phyloP scores from a whole-genome alignment of 2,797 vertebrate genomes.

The Sebastes matsubarae region DNA sequence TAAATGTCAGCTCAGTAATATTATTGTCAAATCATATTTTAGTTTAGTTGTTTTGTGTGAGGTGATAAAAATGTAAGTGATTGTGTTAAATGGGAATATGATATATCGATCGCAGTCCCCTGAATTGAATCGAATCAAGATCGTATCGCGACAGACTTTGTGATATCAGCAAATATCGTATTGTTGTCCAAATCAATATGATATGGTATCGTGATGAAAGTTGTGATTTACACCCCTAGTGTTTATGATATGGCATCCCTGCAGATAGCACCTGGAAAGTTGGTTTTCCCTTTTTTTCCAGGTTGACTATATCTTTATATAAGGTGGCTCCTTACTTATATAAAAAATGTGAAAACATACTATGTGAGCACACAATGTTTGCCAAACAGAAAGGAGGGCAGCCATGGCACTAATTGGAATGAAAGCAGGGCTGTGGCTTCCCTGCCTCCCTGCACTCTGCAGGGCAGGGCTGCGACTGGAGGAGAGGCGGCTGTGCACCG shows the following conservation, averaged over 20 bases:
- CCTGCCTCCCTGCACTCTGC: conserved; percentile 55
- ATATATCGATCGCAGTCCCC: too few species aligned
- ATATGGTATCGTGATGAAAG: accelerated
- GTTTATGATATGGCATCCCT: not conserved
- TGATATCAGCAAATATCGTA: too few species aligned
- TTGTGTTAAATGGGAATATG: too few species aligned
- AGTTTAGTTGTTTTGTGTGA: too few species aligned
- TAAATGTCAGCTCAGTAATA: too few species aligned
- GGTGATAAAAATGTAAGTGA: accelerated
- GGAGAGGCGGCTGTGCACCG: conserved; percentile 64
- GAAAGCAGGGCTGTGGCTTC: conserved; percentile 52
- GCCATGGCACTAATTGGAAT: conserved; percentile 47
- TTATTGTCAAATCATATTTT: too few species aligned
- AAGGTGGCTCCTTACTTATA: not conserved
- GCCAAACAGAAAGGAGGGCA: conserved; percentile 28
- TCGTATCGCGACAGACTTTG: too few species aligned
- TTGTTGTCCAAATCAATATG: too few species aligned
- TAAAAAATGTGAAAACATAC: not conserved
- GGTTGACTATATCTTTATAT: conserved; percentile 1
- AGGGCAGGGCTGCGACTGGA: conserved; percentile 60
- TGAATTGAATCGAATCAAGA: too few species aligned
- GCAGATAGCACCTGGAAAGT: not conserved
- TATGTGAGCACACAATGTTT: conserved; percentile 14
- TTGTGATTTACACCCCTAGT: accelerated
- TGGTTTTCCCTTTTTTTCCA: not conserved